Evolutionary conservation across 2,113 vertebrate genomes (phyloP), one percentile per base, ranked within the genome.

Genomic region (Ptyas mucosa): DNA sequence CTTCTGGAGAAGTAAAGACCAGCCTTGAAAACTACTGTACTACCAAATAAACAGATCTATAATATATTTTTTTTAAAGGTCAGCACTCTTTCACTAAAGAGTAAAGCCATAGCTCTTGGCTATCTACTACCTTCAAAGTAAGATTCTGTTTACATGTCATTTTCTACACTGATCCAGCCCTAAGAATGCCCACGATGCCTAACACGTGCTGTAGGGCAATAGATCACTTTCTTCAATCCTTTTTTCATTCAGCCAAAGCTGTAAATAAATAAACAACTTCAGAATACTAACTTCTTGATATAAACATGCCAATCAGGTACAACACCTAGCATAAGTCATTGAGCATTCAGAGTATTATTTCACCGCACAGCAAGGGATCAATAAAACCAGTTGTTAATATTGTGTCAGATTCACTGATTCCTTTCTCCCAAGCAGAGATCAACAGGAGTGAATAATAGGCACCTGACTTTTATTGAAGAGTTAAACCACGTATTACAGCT

Each of bases 391-490:
- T 43, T 39, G 88, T 89, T 61, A 58, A 89, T 86, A 58, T 89
- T 86, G 87, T 91, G 24, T 93, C 87, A 85, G 46, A 85, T 43
- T 89, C 64, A 85, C 46, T 39, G 7, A 53, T 89, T 89, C 49
- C 58, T 86, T 91, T 85, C 58, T 39, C 39, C 52, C 1, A 89
- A 46, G 14, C 34, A 34, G 39, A 86, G 15, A 43, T 85, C 34
- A 86, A 23, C 86, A 61, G n/a, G 87, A 54, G 55, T 54, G 46
- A 93, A 49, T 61, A 91, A 89, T 91, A 58, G 64, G 52, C 61
- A 11, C 26, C 8, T 89, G 90, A 81, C 90, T 91, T 91, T 93
- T 93, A 93, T 61, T 93, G 90, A 69, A 53, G 69, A 88, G 34
- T 88, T 93, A 90, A 91, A 91, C 39, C 86, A 75, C 26, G 18